Base-by-base conservation (phyloP, 2,888 invertebrate species). In the Disparrhopalites patrizii region DNA sequence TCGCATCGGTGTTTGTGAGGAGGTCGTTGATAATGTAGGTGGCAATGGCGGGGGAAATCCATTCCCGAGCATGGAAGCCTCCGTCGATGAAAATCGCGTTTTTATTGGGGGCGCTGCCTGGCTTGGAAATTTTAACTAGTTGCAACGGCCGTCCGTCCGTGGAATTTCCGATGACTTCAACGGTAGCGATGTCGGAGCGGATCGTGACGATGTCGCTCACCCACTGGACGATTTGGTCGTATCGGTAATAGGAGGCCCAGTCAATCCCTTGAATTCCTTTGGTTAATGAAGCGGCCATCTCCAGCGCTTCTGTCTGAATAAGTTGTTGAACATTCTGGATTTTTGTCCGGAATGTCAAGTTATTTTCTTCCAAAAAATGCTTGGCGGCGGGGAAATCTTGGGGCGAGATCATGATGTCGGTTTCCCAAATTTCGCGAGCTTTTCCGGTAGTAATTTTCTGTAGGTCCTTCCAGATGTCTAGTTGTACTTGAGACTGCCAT, bases 41-140 rank as follows among this genome's bases (percentile, higher is more conserved):
- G 4, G 63, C 66, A 0, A 66, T 58, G 0, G 69, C 67, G 10
- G 67, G 57, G 27, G 67, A 60, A 47, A 69, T 69, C 66, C 67
- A 96, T 81, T 96, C 96, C 25, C 95, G 84, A 0, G 92, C 90
- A 76, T 93, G 93, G 70, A 92, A 91, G 15, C 90, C 67, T 47
- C 62, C 58, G 33, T 68, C 68, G 13, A 68, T 60, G 23, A 68
- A 60, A 8, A 68, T 25, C 1, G 68, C 68, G 4, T 55, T 63
- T 28, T 66, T 68, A 25, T 60, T 47, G 1, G 20, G 13, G 2
- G 38, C 31, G 5, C 51, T 52, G 1, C 63, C 60, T 10, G 56
- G 40, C 15, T 62, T 66, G 7, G 70, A 68, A 36, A 70, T 63
- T 31, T 66, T 65, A 1, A 66, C 62, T n/a, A 70, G 15, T 33